These are phyloP conservation scores for Hemicordylus capensis DNA, from an alignment of 2,113 vertebrate genomes.

Conservation along the genomic window DNA sequence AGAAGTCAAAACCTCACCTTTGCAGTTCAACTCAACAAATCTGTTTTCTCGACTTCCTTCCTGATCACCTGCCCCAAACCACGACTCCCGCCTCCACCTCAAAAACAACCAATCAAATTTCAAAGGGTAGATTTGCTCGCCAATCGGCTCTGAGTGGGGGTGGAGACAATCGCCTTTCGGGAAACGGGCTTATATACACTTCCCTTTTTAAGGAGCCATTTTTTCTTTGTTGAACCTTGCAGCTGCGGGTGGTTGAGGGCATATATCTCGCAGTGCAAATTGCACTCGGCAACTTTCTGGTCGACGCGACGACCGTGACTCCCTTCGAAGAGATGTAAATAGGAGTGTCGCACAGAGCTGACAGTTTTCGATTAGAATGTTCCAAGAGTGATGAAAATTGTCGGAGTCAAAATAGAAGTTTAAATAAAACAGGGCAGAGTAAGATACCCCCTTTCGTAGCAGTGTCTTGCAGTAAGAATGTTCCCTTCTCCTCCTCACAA, in stretches of 20 bases:
- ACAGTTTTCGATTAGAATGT: neutral
- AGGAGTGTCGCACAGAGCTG: neutral
- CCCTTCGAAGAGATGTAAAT: neutral
- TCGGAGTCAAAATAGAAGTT: neutral
- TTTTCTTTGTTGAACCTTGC: too few species aligned
- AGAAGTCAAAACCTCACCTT: too few species aligned
- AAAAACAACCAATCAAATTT: neutral
- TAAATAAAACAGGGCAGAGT: neutral
- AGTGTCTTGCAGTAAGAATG: neutral
- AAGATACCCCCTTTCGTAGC: neutral
- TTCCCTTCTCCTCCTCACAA: neutral
- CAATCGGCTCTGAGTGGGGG: neutral
- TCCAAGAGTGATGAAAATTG: neutral
- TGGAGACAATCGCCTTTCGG: neutral
- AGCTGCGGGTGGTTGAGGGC: slow-evolving; percentile 25
- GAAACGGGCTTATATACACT: neutral
- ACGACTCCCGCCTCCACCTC: neutral
- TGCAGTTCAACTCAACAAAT: too few species aligned
- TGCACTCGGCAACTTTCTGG: too few species aligned
- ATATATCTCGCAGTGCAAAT: too few species aligned
- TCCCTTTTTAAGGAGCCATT: neutral
- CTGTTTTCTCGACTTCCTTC: too few species aligned
- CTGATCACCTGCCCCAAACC: neutral
- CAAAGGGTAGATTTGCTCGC: neutral
- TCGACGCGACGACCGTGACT: too few species aligned